Base-by-base conservation (phyloP, 1,140 invertebrate genomes). In the Psix sp. region DNA sequence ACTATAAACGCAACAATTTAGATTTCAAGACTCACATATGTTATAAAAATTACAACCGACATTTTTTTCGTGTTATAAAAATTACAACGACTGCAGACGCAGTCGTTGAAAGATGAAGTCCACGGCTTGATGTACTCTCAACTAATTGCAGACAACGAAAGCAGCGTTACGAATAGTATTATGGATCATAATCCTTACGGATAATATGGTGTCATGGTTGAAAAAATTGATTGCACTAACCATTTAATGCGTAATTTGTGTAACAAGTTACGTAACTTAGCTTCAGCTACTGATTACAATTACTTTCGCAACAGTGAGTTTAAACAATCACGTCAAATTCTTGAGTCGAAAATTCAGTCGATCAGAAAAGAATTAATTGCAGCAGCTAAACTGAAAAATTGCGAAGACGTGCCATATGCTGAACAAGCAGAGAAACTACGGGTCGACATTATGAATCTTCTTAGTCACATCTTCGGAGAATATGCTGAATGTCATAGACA, bases 401-500 rank as follows among this genome's bases (percentile, higher is more conserved):
- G 10, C 1, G 35, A 38, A 17, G n/a, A 39, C 13, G 16, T 3
- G 7, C 9, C 1, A 10, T n/a, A 18, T 1, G 11, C n/a, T 21
- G 26, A 16, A 1, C 33, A 42, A 16, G 26, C 13, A 14, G 5
- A 1, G 20, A 13, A 39, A 5, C 33, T 60, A 24, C 6, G 40
- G 20, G 4, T 16, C n/a, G 21, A 21, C 21, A 45, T 31, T 29
- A 3, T 33, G 5, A 39, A 39, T 39, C 49, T 76, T 13, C 45
- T 74, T 4, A 59, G 15, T 21, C 83, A 86, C 43, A 74, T 82
- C n/a, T 86, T 86, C 77, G 84, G 80, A n/a, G 72, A 85, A 1
- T 80, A 86, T 42, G 57, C 36, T 18, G 46, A 71, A 11, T 83
- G 78, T 42, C 20, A 49, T 39, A 36, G 20, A 14, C 77, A 77